phyloP scores from a whole-genome alignment of 2,888 invertebrate genomes.

The Atethmia centrago region DNA sequence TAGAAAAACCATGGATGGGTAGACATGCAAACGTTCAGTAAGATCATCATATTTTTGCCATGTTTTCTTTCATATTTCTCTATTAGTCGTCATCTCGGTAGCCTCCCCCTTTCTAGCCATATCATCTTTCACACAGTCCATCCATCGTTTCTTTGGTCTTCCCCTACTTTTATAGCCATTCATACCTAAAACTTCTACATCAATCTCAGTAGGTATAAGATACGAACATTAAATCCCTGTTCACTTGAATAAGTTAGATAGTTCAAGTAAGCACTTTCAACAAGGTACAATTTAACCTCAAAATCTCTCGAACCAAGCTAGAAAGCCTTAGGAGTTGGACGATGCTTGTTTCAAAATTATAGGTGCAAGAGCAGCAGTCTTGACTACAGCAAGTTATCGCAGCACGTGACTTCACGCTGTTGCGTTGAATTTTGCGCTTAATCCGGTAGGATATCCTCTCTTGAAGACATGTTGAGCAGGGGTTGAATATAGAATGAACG shows the following conservation, averaged over 20 bases:
- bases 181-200: neutral
- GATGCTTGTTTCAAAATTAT: constrained; percentile 49
- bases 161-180: neutral
- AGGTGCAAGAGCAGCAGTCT: constrained; percentile 47
- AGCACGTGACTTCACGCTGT: constrained; percentile 50
- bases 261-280: constrained; percentile 24
- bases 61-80: neutral
- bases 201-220: neutral
- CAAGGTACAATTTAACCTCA: constrained; percentile 14
- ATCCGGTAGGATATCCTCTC: constrained; percentile 20
- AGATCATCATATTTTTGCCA: too few species aligned
- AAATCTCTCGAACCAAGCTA: constrained; percentile 24
- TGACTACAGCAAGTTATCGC: constrained; percentile 37
- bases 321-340: constrained; percentile 29
- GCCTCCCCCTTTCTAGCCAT: neutral
- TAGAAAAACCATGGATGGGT: neutral
- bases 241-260: constrained; percentile 23
- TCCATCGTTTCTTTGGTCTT: neutral
- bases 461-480: constrained; percentile 21
- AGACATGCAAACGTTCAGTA: neutral
- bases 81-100: neutral
- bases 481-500: constrained; percentile 1
- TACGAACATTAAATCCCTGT: constrained; percentile 9
- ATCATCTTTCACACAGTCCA: neutral
- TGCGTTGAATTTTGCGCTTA: constrained; percentile 39